These are phyloP conservation scores for Malacoctenus gilli DNA, from an alignment of 2,797 vertebrate genomes.

Conservation along the genomic window DNA sequence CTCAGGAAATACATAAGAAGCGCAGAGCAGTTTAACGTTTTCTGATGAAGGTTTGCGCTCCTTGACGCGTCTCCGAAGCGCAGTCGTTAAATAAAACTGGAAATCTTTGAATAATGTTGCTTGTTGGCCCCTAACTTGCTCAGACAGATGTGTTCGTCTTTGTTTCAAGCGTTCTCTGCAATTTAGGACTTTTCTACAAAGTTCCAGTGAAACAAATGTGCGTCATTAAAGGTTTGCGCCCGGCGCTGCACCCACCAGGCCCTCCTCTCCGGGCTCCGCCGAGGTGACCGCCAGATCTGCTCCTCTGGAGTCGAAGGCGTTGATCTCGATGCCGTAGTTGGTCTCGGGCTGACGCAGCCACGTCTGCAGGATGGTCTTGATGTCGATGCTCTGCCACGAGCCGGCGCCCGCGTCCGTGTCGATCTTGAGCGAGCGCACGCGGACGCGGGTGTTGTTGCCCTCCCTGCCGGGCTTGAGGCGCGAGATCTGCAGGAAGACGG, in stretches of 20 bases:
- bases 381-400: slow-evolving; percentile 97
- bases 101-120: too few species aligned
- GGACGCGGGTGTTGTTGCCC: slow-evolving; percentile 86
- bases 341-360: slow-evolving; percentile 96
- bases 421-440: slow-evolving; percentile 94
- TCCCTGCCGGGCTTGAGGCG: slow-evolving; percentile 90
- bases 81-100: too few species aligned
- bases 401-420: slow-evolving; percentile 88
- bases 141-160: too few species aligned
- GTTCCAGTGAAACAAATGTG: too few species aligned
- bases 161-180: too few species aligned
- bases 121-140: too few species aligned
- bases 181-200: too few species aligned
- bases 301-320: slow-evolving; percentile 89
- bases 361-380: slow-evolving; percentile 94
- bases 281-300: slow-evolving; percentile 92
- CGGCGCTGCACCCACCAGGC: slow-evolving; percentile 91
- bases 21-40: too few species aligned
- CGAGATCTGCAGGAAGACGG: slow-evolving; percentile 95
- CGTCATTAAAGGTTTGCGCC: too few species aligned
- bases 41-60: too few species aligned
- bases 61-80: too few species aligned
- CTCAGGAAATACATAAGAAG: too few species aligned
- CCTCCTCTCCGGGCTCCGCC: slow-evolving; percentile 90
- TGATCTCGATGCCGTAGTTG: slow-evolving; percentile 97